A percentile compares a stretch with the other conserved stretches of the same genome.
phyloP scores from a whole-genome alignment of 1,140 invertebrate species.

The Nasonia giraulti region DNA sequence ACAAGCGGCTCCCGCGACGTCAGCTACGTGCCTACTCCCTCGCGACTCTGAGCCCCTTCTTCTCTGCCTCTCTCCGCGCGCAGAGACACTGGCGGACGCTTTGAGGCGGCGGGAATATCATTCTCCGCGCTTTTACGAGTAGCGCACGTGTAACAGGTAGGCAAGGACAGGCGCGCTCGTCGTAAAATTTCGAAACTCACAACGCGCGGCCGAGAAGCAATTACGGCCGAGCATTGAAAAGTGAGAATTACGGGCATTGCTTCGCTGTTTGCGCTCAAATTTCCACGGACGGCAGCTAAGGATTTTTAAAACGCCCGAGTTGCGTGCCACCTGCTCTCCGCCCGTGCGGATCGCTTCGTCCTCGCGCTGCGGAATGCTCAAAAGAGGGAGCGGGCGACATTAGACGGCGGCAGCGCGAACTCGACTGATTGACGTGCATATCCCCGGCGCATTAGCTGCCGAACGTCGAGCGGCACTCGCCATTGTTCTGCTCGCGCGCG shows the following conservation, averaged over 20 bases:
- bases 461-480: constrained; percentile 47
- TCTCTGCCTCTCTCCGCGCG: neutral
- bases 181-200: neutral
- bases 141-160: constrained; percentile 33
- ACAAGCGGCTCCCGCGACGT: neutral
- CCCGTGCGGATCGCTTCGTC: neutral
- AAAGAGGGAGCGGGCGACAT: constrained; percentile 50
- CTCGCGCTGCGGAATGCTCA: neutral
- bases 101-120: neutral
- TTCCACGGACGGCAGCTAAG: neutral
- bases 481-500: constrained; percentile 53
- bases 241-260: neutral
- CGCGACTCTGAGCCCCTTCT: constrained; percentile 28
- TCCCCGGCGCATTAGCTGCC: constrained; percentile 57
- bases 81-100: neutral
- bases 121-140: constrained; percentile 6
- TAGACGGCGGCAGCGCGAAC: constrained; percentile 48
- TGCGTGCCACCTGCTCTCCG: constrained; percentile 41
- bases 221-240: neutral
- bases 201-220: neutral
- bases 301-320: neutral
- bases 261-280: neutral
- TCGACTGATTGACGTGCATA: constrained; percentile 60
- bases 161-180: constrained; percentile 24
- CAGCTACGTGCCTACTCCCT: constrained; percentile 24